Evolutionary conservation across 2,113 vertebrate species (phyloP), one percentile per base, ranked within the genome.

Genomic region (Sebastes fasciatus): DNA sequence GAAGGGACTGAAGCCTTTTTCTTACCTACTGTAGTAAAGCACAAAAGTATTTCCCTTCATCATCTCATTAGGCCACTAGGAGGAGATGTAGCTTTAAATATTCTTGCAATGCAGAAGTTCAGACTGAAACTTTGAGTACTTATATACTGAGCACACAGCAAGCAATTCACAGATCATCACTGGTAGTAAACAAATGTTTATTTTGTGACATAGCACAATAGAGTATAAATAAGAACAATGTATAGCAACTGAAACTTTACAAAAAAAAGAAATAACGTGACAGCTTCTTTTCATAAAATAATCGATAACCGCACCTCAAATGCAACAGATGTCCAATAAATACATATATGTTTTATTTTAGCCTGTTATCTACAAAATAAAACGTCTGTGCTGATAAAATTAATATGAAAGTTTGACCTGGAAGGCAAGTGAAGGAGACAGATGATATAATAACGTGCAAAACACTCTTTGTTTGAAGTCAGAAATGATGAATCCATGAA

Each of bases 271-370:
- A 87, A 86, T 11, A 76, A 79, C 64, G 45, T 87, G 77, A 71
- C 58, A 75, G 66, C 60, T 72, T 77, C 54, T 74, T 84, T 66
- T 85, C 52, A 85, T 60, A 80, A 71, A 77, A 82, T 76, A 58
- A 74, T 70, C 48, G 13, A 80, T 79, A 83, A 83, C 69, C 87
- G 75, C 85, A 84, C 74, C 74, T 89, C 68, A 74, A 62, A 83
- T 75, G 87, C 80, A 61, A 88, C 73, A 80, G 83, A 91, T 82
- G 94, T 95, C 89, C 84, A 96, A 96, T 96, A 96, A 96, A 96
- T 96, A 95, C 87, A 91, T 69, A 83, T 66, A 87, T 58, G 76
- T 70, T 73, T 68, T 87, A 87, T 77, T 89, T 88, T 80, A 94
- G 88, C 76, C 62, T 84, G 54, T 64, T 96, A 86, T 89, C 93